Percentiles rank a stretch among this genome's conserved stretches.
Evolutionary conservation across 2,888 invertebrate genomes (phyloP).

Genomic region (Trisateles emortualis): DNA sequence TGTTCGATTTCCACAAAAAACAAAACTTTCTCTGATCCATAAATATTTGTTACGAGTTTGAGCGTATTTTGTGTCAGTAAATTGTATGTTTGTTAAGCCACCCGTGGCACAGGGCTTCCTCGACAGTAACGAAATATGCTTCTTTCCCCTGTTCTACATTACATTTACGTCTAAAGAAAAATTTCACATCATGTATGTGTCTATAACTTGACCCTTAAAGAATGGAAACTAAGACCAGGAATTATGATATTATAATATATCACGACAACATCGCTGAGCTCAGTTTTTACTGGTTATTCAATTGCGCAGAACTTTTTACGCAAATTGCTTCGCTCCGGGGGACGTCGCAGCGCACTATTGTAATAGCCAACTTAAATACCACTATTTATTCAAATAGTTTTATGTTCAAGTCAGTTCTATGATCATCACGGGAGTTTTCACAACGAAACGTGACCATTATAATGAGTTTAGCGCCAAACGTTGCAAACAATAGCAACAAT

Average conservation of each 20-base stretch:
- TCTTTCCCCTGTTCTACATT: too few species aligned
- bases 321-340: constrained; percentile 49
- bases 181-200: too few species aligned
- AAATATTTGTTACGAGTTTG: too few species aligned
- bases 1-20: too few species aligned
- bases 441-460: constrained; percentile 16
- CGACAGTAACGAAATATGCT: too few species aligned
- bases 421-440: constrained; percentile 17
- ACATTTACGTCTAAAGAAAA: too few species aligned
- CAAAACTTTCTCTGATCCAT: too few species aligned
- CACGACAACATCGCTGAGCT: constrained; percentile 3
- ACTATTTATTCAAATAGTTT: constrained; percentile 35
- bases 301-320: constrained; percentile 41
- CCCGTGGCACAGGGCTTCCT: too few species aligned
- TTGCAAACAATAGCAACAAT: not conserved
- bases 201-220: too few species aligned
- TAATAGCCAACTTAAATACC: constrained; percentile 42
- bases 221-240: too few species aligned
- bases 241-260: not conserved
- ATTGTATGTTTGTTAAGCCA: too few species aligned
- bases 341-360: constrained; percentile 31
- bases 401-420: constrained; percentile 7
- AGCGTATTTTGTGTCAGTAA: too few species aligned
- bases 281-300: constrained; percentile 19
- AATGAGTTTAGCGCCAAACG: not conserved